These are phyloP conservation scores for Psococerastis gibbosa DNA, from an alignment of 2,888 invertebrate species.

Conservation along the genomic window DNA sequence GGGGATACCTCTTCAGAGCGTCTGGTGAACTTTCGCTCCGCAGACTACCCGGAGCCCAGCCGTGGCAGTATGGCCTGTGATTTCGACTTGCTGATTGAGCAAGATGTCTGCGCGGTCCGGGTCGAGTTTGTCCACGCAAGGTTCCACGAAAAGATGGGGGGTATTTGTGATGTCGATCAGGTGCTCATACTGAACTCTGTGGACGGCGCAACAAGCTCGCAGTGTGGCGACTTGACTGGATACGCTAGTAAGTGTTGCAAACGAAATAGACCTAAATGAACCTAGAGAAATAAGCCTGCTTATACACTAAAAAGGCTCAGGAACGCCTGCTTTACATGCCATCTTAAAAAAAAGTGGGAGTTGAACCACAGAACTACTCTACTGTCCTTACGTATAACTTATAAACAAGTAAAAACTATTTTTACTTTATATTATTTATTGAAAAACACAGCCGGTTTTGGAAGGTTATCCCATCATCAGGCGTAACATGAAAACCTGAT, in stretches of 20 bases:
- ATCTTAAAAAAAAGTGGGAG: too few relatives aligned
- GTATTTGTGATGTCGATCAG: conserved; percentile 24
- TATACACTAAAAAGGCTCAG: too few relatives aligned
- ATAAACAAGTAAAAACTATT: too few relatives aligned
- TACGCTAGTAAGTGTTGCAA: conserved; percentile 23
- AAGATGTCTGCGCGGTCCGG: conserved; percentile 22
- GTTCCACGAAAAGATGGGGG: conserved; percentile 21
- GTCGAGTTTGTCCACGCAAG: conserved; percentile 22
- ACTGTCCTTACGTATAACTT: too few relatives aligned
- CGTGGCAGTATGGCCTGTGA: conserved; percentile 23
- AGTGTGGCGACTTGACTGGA: conserved; percentile 24
- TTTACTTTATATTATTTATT: too few relatives aligned
- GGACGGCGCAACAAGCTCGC: conserved; percentile 24
- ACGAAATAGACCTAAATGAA: too few relatives aligned
- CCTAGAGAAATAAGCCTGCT: too few relatives aligned
- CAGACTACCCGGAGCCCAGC: conserved; percentile 20
- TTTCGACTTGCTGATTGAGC: conserved; percentile 20
- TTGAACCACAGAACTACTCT: too few relatives aligned
- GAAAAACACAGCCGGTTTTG: too few relatives aligned
- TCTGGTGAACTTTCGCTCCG: conserved; percentile 22
- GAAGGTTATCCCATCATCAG: too few relatives aligned
- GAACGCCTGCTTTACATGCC: too few relatives aligned
- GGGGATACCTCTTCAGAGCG: conserved; percentile 21
- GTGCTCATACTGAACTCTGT: conserved; percentile 23
- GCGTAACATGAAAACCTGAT: too few relatives aligned